These are phyloP conservation scores for Sphaerophoria taeniata DNA, from an alignment of 2,888 invertebrate genomes.

Conservation along the genomic window DNA sequence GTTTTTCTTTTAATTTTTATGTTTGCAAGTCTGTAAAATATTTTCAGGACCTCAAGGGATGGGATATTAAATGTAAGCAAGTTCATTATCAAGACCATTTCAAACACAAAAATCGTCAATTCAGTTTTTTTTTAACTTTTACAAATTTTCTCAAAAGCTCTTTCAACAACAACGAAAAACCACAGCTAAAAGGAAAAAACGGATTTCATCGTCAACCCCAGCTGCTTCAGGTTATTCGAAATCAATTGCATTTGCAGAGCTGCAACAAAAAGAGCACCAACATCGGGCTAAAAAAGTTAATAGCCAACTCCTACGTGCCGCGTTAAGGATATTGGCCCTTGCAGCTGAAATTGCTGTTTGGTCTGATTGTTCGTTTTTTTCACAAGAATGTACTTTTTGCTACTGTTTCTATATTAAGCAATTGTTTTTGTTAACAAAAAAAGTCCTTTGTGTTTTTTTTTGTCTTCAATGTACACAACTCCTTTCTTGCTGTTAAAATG, in stretches of 20 bases:
- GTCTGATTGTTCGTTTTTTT: constrained; percentile 18
- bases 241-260: constrained; percentile 47
- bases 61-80: too few species aligned
- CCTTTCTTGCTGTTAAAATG: constrained; percentile 30
- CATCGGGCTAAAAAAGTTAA: constrained; percentile 36
- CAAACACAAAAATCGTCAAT: too few species aligned
- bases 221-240: constrained; percentile 14
- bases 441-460: too few species aligned
- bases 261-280: background rate
- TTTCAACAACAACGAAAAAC: too few species aligned
- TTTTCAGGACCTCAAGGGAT: too few species aligned
- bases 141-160: too few species aligned
- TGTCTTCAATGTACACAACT: constrained; percentile 40
- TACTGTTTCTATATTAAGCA: too few species aligned
- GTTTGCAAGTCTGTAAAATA: background rate
- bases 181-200: constrained; percentile 32
- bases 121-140: too few species aligned
- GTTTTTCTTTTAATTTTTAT: background rate
- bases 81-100: too few species aligned
- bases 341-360: constrained; percentile 25
- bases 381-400: too few species aligned
- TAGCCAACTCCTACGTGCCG: constrained; percentile 55
- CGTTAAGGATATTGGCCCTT: constrained; percentile 40
- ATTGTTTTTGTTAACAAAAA: too few species aligned
- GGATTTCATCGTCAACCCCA: constrained; percentile 16